phyloP scores from a whole-genome alignment of 2,113 vertebrate genomes.

The Cavia aperea region DNA sequence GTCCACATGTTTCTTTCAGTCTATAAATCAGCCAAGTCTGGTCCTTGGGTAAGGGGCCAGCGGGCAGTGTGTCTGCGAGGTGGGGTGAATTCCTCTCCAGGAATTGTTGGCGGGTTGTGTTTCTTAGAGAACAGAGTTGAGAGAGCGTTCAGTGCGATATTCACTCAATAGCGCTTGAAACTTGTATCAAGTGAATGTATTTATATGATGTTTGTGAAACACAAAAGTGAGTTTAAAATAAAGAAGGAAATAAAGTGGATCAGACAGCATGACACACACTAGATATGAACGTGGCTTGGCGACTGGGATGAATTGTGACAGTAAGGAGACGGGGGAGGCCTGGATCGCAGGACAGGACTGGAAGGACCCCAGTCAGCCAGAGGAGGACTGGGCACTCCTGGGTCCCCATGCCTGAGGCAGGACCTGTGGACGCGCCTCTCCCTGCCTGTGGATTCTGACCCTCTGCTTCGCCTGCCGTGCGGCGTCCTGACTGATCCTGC shows the following conservation, averaged over 20 bases:
- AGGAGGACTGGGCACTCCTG: not conserved
- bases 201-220: not conserved
- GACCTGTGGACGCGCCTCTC: not conserved
- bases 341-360: accelerated
- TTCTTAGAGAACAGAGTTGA: not conserved
- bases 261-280: not conserved
- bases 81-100: not conserved
- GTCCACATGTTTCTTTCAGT: not conserved
- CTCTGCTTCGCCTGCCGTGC: not conserved
- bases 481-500: not conserved
- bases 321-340: not conserved
- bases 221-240: not conserved
- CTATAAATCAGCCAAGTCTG: not conserved
- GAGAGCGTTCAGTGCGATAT: not conserved
- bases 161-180: not conserved
- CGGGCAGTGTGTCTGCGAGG: not conserved
- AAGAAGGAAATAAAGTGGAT: not conserved
- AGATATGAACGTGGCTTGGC: not conserved
- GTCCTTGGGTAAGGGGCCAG: not conserved
- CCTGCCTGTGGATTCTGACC: not conserved
- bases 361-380: not conserved
- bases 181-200: not conserved
- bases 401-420: not conserved
- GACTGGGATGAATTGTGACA: not conserved
- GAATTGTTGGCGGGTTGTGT: not conserved